A percentile compares a stretch with the other conserved stretches of the same genome.
phyloP scores from a whole-genome alignment of 35 echinoderm and acorn worm genomes.

The Patiria miniata region DNA sequence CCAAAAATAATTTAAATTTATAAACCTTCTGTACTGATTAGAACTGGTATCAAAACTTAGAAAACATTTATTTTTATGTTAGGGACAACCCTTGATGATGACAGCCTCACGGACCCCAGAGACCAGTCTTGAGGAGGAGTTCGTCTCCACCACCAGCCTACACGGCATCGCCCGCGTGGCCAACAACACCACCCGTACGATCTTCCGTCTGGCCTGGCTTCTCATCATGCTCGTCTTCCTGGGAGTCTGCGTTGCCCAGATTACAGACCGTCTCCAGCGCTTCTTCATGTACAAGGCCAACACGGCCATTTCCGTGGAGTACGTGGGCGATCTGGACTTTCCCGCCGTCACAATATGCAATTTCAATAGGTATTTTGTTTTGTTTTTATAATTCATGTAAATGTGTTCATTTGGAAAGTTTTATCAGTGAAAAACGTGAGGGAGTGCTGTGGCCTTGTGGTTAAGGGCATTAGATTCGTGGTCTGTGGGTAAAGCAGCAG shows the following conservation, averaged over 20 bases:
- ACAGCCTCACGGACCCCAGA: background rate
- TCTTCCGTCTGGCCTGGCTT: background rate
- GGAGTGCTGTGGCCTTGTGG: too few species aligned
- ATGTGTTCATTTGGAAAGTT: background rate
- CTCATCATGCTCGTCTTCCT: background rate
- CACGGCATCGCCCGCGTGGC: conserved; percentile 24
- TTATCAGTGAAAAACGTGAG: background rate
- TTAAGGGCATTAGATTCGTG: too few species aligned
- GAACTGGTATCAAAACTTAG: too few species aligned
- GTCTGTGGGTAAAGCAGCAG: too few species aligned
- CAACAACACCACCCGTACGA: background rate
- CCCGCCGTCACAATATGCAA: conserved; percentile 30
- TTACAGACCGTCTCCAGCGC: background rate
- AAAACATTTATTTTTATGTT: too few species aligned
- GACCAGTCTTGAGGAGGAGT: background rate
- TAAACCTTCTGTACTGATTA: too few species aligned
- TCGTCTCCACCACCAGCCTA: background rate
- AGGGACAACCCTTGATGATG: background rate
- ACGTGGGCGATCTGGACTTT: background rate
- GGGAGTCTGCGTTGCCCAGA: background rate
- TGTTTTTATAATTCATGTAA: background rate
- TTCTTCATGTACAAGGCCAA: background rate
- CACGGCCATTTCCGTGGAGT: conserved; percentile 13
- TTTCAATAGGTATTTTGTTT: conserved; percentile 31
- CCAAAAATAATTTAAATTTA: too few species aligned